Base-by-base conservation (phyloP, 2,888 invertebrate species). In the Ypsolopha scabrella region DNA sequence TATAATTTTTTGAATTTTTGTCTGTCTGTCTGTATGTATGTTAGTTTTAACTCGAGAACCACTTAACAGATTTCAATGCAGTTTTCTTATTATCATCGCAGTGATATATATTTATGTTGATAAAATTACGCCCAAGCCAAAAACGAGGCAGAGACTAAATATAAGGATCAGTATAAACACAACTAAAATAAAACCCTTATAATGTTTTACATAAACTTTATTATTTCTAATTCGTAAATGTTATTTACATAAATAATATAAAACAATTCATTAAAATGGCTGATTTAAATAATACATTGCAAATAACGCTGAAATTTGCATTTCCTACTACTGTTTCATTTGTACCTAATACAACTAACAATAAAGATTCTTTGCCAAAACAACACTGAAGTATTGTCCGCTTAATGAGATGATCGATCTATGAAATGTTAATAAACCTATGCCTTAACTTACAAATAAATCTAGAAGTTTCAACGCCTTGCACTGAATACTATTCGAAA, bases 161-260 rank as follows among this genome's bases (percentile, higher is more conserved):
- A 24, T 3, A 24, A 3, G 24, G 2, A 4, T 24, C 4, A 24
- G 2, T 3, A 24, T 24, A 24, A 24, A 24, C 24, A 24, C 24
- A 2, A 24, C 2, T 24, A 24, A 24, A 24, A 24, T 4, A 4
- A 24, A 24, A 24, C 24, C 4, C 24, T 24, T 24, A n/a, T n/a
- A 45, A 45, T 33, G 9, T 33, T 47, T 36, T 47, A 47, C 37
- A 36, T 47, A 47, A 75, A 70, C 61, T 64, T 77, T 70, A 70
- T 75, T 68, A 61, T 56, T 46, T 52, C 35, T 60, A 62, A 62
- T 61, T 62, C 64, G 63, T 76, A 72, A 70, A 75, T 71, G 70
- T 46, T 75, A 76, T 79, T 68, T 75, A 76, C 75, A 83, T 78
- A 80, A 79, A 78, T 75, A 75, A 76, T 68, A 65, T 65, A 64